phyloP scores from a whole-genome alignment of 2,888 invertebrate species.

The Omphaloscelis lunosa region DNA sequence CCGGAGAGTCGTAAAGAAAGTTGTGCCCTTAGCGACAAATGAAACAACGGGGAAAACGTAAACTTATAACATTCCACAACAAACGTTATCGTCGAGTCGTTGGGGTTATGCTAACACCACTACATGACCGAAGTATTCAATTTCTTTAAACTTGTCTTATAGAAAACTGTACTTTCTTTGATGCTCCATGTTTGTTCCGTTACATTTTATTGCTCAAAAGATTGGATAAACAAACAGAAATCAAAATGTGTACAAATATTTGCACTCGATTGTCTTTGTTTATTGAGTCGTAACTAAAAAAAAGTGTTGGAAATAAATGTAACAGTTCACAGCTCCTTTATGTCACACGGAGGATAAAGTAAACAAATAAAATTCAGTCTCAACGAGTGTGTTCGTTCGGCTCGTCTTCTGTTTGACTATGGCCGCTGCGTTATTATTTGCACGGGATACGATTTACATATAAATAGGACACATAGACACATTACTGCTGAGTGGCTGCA shows the following conservation, averaged over 20 bases:
- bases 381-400: slow-evolving; percentile 69
- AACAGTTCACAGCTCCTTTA: slow-evolving; percentile 84
- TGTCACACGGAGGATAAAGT: slow-evolving; percentile 79
- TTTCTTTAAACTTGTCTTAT: slow-evolving; percentile 46
- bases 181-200: slow-evolving; percentile 41
- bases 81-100: slow-evolving; percentile 56
- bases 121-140: slow-evolving; percentile 45
- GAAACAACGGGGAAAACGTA: slow-evolving; percentile 66
- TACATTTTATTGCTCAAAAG: slow-evolving; percentile 58
- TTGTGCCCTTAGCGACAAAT: slow-evolving; percentile 70
- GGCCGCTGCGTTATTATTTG: slow-evolving; percentile 62
- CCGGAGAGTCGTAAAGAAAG: slow-evolving; percentile 73
- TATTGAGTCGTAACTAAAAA: slow-evolving; percentile 86
- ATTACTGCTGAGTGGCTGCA: slow-evolving; percentile 32
- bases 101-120: slow-evolving; percentile 47
- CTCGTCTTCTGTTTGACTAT: slow-evolving; percentile 51
- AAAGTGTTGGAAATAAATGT: slow-evolving; percentile 83
- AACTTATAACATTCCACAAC: slow-evolving; percentile 65
- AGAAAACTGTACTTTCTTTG: slow-evolving; percentile 35
- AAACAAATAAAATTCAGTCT: slow-evolving; percentile 85
- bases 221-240: slow-evolving; percentile 70
- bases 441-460: slow-evolving; percentile 48
- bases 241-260: slow-evolving; percentile 84
- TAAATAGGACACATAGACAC: slow-evolving; percentile 39
- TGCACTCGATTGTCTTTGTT: slow-evolving; percentile 84